Conservation (phyloP, 2,888 invertebrate species). For the Dynastes hyllus region DNA sequence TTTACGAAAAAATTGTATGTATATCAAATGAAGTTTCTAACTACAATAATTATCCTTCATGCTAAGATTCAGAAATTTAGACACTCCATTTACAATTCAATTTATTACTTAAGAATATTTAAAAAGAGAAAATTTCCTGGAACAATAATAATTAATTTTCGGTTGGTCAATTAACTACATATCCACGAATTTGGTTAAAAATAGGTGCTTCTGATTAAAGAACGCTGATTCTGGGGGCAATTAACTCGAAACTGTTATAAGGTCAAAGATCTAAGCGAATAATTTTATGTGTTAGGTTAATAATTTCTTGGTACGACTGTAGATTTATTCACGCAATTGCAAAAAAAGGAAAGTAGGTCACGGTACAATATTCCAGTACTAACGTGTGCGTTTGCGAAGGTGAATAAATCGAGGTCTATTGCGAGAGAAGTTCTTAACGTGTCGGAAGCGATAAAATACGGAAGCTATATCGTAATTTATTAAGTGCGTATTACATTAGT, state of each 20-base stretch:
- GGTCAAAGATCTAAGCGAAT: not conserved
- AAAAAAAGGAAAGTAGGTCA: conserved; percentile 38
- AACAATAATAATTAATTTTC: not conserved
- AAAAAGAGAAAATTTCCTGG: not conserved
- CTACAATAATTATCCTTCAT: too few species aligned
- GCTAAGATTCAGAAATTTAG: too few species aligned
- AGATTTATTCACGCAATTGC: conserved; percentile 5
- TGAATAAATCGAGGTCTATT: not conserved
- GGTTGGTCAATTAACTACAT: not conserved
- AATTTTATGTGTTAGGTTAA: conserved; percentile 9
- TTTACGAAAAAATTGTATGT: too few species aligned
- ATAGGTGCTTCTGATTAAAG: not conserved
- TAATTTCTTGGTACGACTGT: conserved; percentile 16
- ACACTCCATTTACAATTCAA: too few species aligned
- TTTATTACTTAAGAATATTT: too few species aligned
- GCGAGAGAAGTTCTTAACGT: not conserved
- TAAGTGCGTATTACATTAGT: not conserved
- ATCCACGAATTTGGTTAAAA: not conserved
- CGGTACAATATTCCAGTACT: not conserved
- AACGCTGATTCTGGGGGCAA: not conserved
- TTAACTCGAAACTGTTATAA: conserved; percentile 30
- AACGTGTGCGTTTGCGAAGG: conserved; percentile 7
- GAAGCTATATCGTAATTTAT: not conserved
- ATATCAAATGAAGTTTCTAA: too few species aligned
- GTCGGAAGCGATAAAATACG: conserved; percentile 18